These are phyloP conservation scores for Melanostoma mellinum DNA, from an alignment of 2,888 invertebrate species.

Conservation along the genomic window DNA sequence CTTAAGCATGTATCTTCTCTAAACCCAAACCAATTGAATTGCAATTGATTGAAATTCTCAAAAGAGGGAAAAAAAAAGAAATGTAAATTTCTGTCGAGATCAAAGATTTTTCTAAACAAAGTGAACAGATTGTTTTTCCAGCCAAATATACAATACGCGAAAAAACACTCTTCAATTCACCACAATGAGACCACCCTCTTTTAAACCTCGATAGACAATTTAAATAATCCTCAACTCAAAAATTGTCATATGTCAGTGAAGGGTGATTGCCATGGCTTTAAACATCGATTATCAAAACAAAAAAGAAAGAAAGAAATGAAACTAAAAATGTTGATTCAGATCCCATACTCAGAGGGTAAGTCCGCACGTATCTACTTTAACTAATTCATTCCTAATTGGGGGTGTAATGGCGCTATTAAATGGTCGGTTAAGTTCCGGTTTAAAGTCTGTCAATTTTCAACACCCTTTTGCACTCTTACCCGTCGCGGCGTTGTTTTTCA, in stretches of 20 bases:
- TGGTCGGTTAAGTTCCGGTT: slow-evolving; percentile 77
- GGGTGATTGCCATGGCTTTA: slow-evolving; percentile 45
- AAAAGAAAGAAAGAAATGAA: slow-evolving; percentile 4
- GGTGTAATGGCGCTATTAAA: slow-evolving; percentile 81
- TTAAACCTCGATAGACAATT: slow-evolving; percentile 56
- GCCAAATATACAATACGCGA: background rate
- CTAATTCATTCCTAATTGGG: slow-evolving; percentile 80
- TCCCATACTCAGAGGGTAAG: slow-evolving; percentile 40
- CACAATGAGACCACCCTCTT: slow-evolving; percentile 59
- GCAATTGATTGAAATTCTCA: slow-evolving; percentile 21
- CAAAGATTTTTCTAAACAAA: slow-evolving; percentile 52
- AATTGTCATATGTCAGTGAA: slow-evolving; percentile 69
- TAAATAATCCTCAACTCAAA: slow-evolving; percentile 72
- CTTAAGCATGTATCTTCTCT: background rate
- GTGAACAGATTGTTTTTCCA: slow-evolving; percentile 60
- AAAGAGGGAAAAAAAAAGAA: slow-evolving; percentile 14
- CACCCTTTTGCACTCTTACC: slow-evolving; percentile 71
- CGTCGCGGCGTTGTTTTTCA: background rate
- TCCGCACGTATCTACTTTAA: slow-evolving; percentile 44
- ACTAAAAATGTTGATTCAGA: slow-evolving; percentile 28
- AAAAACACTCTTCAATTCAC: slow-evolving; percentile 17
- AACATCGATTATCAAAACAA: slow-evolving; percentile 34
- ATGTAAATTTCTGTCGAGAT: slow-evolving; percentile 27
- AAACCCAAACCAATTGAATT: slow-evolving; percentile 29
- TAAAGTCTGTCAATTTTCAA: slow-evolving; percentile 76